Conservation (phyloP, 2,888 invertebrate genomes). For the Ormyrus labotus region DNA sequence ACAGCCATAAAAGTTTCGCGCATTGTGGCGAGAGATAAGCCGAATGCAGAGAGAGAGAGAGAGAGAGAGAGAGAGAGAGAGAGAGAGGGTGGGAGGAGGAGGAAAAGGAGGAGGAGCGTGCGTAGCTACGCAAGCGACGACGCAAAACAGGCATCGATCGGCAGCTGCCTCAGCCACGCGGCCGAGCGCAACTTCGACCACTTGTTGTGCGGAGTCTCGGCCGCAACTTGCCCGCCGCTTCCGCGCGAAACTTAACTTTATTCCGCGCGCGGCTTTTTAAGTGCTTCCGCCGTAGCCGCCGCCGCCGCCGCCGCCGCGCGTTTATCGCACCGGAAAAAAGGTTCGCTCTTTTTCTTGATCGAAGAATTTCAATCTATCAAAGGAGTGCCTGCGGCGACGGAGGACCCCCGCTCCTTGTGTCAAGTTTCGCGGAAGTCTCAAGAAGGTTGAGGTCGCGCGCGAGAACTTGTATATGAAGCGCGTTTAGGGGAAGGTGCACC, state of each 20-base stretch:
- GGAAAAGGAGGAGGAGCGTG: neutral
- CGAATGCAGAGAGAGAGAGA: constrained; percentile 6
- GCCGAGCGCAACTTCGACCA: constrained; percentile 51
- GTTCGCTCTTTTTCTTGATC: constrained; percentile 8
- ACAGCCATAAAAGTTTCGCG: constrained; percentile 71
- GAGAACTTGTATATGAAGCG: constrained; percentile 25
- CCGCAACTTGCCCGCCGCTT: constrained; percentile 11
- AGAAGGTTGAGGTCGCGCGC: constrained; percentile 41
- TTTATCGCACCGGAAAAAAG: neutral
- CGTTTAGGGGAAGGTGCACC: constrained; percentile 14
- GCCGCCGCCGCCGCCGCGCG: too few relatives aligned
- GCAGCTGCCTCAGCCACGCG: neutral
- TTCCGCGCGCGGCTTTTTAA: neutral
- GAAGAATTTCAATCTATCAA: constrained; percentile 50
- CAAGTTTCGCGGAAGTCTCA: constrained; percentile 40
- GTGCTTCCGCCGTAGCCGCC: too few relatives aligned
- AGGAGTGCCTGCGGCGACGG: constrained; percentile 7
- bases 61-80: too few relatives aligned
- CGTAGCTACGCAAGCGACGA: neutral
- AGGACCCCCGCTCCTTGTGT: neutral
- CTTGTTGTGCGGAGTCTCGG: constrained; percentile 49
- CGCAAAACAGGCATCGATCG: constrained; percentile 26
- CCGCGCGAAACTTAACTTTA: constrained; percentile 24
- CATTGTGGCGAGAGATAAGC: constrained; percentile 64
- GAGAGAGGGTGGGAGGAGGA: too few relatives aligned